Evolutionary conservation across 2,113 vertebrate species (phyloP).

Genomic region (Erinaceus europaeus): DNA sequence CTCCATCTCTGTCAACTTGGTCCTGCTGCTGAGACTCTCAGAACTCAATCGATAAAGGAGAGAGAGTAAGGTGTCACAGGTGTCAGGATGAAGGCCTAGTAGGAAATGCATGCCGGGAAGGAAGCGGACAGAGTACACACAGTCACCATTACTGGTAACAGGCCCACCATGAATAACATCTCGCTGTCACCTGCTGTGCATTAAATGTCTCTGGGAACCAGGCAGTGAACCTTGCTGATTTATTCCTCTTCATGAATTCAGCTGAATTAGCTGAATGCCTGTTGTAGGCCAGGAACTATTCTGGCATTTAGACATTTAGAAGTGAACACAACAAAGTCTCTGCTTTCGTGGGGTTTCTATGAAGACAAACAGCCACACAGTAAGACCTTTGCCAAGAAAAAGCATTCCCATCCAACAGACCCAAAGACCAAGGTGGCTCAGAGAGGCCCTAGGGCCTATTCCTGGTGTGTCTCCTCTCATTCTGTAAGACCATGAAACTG

Average conservation of each 20-base stretch:
- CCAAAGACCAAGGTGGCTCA: background rate
- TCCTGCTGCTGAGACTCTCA: too few relatives aligned
- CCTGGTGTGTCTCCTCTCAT: background rate
- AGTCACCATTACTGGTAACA: too few relatives aligned
- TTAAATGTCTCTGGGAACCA: background rate
- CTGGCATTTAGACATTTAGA: background rate
- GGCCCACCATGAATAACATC: accelerated
- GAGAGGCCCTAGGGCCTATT: accelerated
- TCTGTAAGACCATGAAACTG: background rate
- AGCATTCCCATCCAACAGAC: background rate
- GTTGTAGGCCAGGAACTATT: background rate
- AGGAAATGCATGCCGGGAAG: too few relatives aligned
- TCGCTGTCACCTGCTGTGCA: background rate
- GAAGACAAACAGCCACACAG: background rate
- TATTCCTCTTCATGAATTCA: background rate
- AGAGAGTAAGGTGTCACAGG: too few relatives aligned
- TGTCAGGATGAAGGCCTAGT: too few relatives aligned
- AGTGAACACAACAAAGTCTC: background rate
- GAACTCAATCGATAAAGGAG: too few relatives aligned
- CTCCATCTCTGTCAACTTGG: too few relatives aligned
- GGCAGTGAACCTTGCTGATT: background rate
- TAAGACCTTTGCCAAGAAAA: background rate
- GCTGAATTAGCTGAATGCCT: background rate
- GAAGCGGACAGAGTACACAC: too few relatives aligned
- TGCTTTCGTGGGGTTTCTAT: background rate